Conservation (phyloP, 2,113 vertebrate species). For the Lates calcarifer region DNA sequence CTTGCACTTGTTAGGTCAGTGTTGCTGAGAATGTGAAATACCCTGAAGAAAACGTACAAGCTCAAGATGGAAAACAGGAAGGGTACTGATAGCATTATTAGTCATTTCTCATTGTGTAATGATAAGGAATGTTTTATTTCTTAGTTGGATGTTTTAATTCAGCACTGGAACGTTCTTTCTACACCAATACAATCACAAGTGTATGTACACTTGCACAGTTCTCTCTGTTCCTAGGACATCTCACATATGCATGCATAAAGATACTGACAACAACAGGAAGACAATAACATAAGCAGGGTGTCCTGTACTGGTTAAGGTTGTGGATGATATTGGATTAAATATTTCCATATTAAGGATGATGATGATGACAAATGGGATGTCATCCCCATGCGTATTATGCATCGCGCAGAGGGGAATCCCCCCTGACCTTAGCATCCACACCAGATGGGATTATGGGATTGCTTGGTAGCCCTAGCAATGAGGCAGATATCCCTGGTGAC, state of each 20-base stretch:
- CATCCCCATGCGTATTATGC: constrained; percentile 13
- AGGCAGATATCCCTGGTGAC: constrained; percentile 56
- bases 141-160: background rate
- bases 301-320: background rate
- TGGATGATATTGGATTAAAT: constrained; percentile 17
- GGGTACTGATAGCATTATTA: background rate
- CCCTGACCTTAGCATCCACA: constrained; percentile 57
- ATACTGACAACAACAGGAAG: background rate
- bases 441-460: constrained; percentile 73
- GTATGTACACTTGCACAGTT: background rate
- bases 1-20: background rate
- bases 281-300: background rate
- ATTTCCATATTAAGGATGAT: constrained; percentile 17
- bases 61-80: background rate
- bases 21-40: constrained; percentile 1
- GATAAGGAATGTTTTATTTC: background rate
- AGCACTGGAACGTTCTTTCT: background rate
- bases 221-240: background rate
- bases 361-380: constrained; percentile 24
- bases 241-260: background rate
- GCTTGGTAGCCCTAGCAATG: constrained; percentile 51
- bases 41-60: background rate
- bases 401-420: constrained; percentile 60
- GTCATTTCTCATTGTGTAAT: background rate
- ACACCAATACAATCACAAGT: background rate